Evolutionary conservation across 2,113 vertebrate genomes (phyloP).

Genomic region (Anhinga rufa): DNA sequence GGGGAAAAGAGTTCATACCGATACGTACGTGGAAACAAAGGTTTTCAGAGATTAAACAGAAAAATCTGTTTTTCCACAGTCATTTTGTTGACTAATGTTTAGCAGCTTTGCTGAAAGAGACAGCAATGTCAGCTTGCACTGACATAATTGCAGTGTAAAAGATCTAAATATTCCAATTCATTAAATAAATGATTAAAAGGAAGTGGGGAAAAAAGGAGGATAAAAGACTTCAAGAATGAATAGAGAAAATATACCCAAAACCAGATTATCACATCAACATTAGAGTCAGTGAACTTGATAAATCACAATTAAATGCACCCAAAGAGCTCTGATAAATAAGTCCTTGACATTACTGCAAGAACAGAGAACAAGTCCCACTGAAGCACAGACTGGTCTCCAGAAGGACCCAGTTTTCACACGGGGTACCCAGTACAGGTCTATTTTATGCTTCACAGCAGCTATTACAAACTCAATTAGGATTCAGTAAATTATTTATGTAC

Average conservation of each 20-base stretch:
- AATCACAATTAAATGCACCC: neutral
- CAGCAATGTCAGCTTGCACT: neutral
- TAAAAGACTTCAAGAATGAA: neutral
- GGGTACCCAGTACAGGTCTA: too few relatives aligned
- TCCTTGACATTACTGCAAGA: neutral
- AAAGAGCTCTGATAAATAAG: neutral
- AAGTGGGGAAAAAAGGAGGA: neutral
- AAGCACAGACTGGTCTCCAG: neutral
- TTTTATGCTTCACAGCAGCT: neutral
- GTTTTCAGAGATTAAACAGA: neutral
- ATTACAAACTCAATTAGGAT: neutral
- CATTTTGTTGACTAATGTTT: neutral
- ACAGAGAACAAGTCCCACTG: too few relatives aligned
- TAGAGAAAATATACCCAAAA: neutral
- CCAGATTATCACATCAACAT: neutral
- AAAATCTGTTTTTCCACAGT: neutral
- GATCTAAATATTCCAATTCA: neutral
- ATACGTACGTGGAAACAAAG: neutral
- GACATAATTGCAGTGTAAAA: neutral
- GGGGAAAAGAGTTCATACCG: neutral
- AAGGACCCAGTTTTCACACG: neutral
- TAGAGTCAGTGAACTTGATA: neutral
- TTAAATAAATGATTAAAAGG: neutral
- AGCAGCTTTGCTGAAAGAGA: neutral
- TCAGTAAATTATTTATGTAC: neutral